Percentiles rank a stretch among this genome's conserved stretches.
These are phyloP conservation scores for Synanthedon vespiformis DNA, from an alignment of 2,888 invertebrate genomes.

Conservation along the genomic window DNA sequence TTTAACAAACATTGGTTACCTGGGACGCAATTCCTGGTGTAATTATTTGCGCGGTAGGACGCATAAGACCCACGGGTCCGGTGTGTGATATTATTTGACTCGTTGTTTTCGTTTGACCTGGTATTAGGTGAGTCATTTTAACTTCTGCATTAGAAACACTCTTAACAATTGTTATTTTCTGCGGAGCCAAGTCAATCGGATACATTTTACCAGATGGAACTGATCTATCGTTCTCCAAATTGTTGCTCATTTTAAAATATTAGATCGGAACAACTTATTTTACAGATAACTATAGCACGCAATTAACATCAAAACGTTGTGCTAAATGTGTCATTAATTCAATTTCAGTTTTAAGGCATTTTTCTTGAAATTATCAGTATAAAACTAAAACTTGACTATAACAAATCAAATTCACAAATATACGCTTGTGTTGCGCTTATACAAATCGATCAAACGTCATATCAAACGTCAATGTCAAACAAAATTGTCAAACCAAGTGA, in stretches of 20 bases:
- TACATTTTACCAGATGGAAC: constrained; percentile 67
- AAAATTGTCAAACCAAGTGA: too few relatives aligned
- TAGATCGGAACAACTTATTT: too few relatives aligned
- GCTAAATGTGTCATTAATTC: too few relatives aligned
- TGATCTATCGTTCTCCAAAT: constrained; percentile 69
- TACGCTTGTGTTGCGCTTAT: too few relatives aligned
- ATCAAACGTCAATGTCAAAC: too few relatives aligned
- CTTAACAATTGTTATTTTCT: constrained; percentile 65
- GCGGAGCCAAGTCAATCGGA: constrained; percentile 66
- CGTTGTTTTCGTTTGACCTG: constrained; percentile 48
- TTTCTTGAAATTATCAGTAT: too few relatives aligned
- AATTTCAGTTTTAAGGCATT: too few relatives aligned
- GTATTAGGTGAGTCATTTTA: constrained; percentile 60
- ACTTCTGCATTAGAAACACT: constrained; percentile 54
- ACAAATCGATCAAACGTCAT: too few relatives aligned
- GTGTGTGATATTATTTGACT: constrained; percentile 53
- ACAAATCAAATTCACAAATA: too few relatives aligned
- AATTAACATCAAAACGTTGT: too few relatives aligned
- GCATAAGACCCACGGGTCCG: constrained; percentile 51
- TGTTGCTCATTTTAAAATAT: constrained; percentile 46
- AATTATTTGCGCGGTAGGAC: constrained; percentile 58
- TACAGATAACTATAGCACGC: too few relatives aligned
- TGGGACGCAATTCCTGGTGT: constrained; percentile 55
- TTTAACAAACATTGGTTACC: constrained; percentile 23
- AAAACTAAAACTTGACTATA: too few relatives aligned